phyloP scores from a whole-genome alignment of 1,140 invertebrate species.

The Drosophila simulans region DNA sequence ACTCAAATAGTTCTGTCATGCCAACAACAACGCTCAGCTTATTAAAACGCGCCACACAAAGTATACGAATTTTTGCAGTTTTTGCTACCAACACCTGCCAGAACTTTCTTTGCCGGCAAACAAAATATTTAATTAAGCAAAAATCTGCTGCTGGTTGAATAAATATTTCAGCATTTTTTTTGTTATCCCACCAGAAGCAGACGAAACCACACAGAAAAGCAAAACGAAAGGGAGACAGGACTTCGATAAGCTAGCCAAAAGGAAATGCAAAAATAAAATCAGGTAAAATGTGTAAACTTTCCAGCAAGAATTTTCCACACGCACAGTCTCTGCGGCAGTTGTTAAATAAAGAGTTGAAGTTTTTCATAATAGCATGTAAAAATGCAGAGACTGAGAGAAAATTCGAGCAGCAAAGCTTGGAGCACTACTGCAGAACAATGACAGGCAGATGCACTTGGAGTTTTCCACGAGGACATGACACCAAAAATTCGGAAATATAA shows the following conservation, averaged over 20 bases:
- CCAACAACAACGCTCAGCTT: constrained; percentile 43
- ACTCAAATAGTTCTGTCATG: constrained; percentile 48
- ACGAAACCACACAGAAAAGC: constrained; percentile 34
- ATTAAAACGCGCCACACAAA: constrained; percentile 39
- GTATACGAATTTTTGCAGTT: constrained; percentile 8
- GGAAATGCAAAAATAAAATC: constrained; percentile 41
- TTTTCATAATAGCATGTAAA: constrained; percentile 36
- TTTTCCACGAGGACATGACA: neutral
- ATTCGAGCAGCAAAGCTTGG: constrained; percentile 14
- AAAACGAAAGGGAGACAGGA: constrained; percentile 15
- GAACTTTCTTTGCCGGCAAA: constrained; percentile 45
- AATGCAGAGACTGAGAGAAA: constrained; percentile 32
- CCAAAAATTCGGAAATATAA: too few relatives aligned
- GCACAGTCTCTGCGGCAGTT: constrained; percentile 19
- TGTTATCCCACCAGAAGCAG: constrained; percentile 29
- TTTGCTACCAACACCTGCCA: constrained; percentile 19
- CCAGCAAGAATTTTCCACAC: constrained; percentile 54
- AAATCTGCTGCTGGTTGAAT: constrained; percentile 63
- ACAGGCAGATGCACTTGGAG: neutral
- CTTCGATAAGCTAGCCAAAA: constrained; percentile 56
- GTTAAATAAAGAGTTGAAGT: constrained; percentile 14
- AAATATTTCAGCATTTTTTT: constrained; percentile 61
- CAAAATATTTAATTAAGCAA: constrained; percentile 81
- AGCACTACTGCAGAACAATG: constrained; percentile 15
- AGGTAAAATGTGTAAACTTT: constrained; percentile 58